Conservation (phyloP, 1,140 invertebrate genomes). For the Ectropis grisescens region DNA sequence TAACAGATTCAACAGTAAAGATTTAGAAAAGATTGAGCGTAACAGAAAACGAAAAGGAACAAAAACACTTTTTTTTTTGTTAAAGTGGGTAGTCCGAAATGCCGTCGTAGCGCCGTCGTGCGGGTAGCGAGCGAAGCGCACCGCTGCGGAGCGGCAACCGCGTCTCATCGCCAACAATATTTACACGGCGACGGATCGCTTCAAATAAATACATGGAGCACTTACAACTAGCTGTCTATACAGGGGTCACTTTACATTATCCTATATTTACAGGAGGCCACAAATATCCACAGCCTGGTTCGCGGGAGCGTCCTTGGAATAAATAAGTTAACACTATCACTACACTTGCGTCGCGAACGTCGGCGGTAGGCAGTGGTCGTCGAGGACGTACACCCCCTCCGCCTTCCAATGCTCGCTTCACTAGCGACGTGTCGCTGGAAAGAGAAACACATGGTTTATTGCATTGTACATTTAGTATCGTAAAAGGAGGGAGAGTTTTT, state of each 20-base stretch:
- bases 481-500: background rate
- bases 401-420: slow-evolving; percentile 65
- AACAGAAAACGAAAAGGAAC: too few species aligned
- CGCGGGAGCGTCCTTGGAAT: slow-evolving; percentile 59
- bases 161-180: slow-evolving; percentile 54
- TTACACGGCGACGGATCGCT: slow-evolving; percentile 53
- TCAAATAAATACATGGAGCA: slow-evolving; percentile 66
- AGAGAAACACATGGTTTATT: slow-evolving; percentile 20
- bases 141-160: slow-evolving; percentile 12
- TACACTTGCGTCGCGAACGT: slow-evolving; percentile 70
- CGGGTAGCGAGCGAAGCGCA: background rate
- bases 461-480: background rate
- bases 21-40: too few species aligned
- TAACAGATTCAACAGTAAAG: too few species aligned
- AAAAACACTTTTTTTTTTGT: too few species aligned
- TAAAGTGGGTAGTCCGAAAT: too few species aligned
- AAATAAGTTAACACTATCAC: slow-evolving; percentile 55
- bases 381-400: slow-evolving; percentile 66
- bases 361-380: slow-evolving; percentile 67
- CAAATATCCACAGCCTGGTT: slow-evolving; percentile 61
- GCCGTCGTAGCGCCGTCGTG: background rate
- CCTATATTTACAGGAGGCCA: slow-evolving; percentile 68
- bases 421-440: slow-evolving; percentile 68
- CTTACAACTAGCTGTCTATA: slow-evolving; percentile 63
- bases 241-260: slow-evolving; percentile 66